phyloP scores from a whole-genome alignment of 2,113 vertebrate species.

The Otus sunia region DNA sequence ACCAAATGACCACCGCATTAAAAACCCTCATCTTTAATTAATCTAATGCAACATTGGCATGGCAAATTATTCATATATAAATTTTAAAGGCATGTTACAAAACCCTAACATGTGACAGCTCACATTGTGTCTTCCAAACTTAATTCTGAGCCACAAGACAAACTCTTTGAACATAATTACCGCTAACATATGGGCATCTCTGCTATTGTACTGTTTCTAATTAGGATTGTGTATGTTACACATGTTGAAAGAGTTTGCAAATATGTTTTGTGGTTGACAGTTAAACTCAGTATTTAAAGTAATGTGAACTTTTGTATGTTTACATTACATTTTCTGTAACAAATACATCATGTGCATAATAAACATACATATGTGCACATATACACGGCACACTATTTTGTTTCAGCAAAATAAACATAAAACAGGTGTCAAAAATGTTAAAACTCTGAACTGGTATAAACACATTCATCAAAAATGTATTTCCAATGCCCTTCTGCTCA shows the following conservation, averaged over 20 bases:
- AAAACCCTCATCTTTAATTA: background rate
- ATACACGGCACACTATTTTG: background rate
- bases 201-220: conserved; percentile 34
- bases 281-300: conserved; percentile 50
- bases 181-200: conserved; percentile 16
- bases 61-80: background rate
- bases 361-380: conserved; percentile 28
- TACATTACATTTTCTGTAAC: conserved; percentile 22
- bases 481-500: background rate
- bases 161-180: conserved; percentile 30
- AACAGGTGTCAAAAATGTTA: conserved; percentile 29
- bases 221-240: conserved; percentile 50
- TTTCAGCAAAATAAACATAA: conserved; percentile 39
- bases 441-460: background rate
- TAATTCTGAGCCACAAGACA: background rate
- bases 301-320: conserved; percentile 46
- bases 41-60: background rate
- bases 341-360: background rate
- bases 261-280: conserved; percentile 54
- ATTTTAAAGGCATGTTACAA: background rate
- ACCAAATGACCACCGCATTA: background rate
- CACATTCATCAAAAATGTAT: background rate
- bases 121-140: background rate
- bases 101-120: background rate
- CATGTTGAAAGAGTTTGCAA: conserved; percentile 51